Evolutionary conservation across 2,888 invertebrate genomes (phyloP), one percentile per base, ranked within the genome.

Genomic region (Callimorpha dominula): DNA sequence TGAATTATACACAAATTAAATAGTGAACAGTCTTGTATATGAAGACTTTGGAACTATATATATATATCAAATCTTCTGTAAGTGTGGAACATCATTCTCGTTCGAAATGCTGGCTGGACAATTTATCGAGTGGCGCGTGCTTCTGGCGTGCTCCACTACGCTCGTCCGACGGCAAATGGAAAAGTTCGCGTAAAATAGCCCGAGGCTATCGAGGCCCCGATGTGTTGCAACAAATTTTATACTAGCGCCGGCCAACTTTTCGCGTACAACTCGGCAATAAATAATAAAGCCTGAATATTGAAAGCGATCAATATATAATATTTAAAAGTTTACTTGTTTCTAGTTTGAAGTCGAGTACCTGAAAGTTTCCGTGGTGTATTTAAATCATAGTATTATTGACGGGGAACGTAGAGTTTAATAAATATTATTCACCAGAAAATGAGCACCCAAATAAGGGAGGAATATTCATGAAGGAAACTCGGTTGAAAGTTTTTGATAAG

Each of bases 401-500:
- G 72, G 67, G 20, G 60, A 79, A 76, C 74, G 80, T 81, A 83
- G 71, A 82, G 82, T 81, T 87, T 87, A 88, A 85, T 86, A 83
- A 83, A 85, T 79, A 79, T 86, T 86, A 87, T 87, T 86, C 81
- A 82, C 84, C 81, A 77, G 78, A 85, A 81, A 89, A 87, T 85
- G 87, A 88, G 82, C 88, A 87, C 77, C 85, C 84, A 86, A 90
- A 88, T 87, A 87, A 87, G 86, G 86, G 82, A 82, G 86, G 89
- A 92, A 92, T 93, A 93, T 93, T 93, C 92, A 93, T 91, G 87
- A 89, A 78, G 79, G 81, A 84, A 90, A 89, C 89, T 89, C 87
- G 82, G 88, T 88, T 83, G 86, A 88, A 92, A 92, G 90, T 92
- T 92, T 89, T 86, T 87, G 89, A 90, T 91, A 91, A 91, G 91